Evolutionary conservation across 1,140 invertebrate genomes (phyloP), one percentile per base, ranked within the genome.

Genomic region (Steinernema feltiae): DNA sequence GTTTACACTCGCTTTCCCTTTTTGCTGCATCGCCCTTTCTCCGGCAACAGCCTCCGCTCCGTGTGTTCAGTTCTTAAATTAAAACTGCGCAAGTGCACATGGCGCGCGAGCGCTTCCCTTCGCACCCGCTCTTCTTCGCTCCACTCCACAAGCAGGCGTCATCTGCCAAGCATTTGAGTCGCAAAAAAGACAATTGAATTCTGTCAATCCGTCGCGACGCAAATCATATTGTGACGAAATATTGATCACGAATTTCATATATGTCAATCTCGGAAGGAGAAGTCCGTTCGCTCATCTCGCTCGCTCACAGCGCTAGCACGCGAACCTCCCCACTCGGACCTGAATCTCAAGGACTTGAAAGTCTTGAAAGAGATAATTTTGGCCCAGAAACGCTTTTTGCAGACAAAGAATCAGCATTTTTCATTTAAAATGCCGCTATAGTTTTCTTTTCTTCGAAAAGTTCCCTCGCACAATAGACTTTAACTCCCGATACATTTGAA

Each of bases 181-280:
- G 53, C 53, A 63, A 63, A 63, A 63, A 63, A 63, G 53, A 63
- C 53, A 63, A 63, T 63, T 63, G 53, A 63, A 63, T 63, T 63
- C 53, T 63, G 53, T 63, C 53, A 63, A 63, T 63, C 53, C 53
- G 53, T 63, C 53, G 53, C 53, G 53, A 63, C 53, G 53, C 12
- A 63, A 63, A 63, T 63, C 53, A 63, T 63, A 63, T 63, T 63
- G 53, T 63, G 53, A 3, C 53, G 53, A 63, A 63, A 63, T 63
- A 63, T 63, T 63, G 53, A 63, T 63, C 53, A 63, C 53, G 53
- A 63, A 63, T 63, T 63, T 63, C 24, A 63, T 63, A 63, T 63
- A 63, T 63, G 53, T 63, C 53, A 63, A 63, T 63, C 53, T 63
- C 53, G 24, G 53, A 63, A 63, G 24, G 7, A 63, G 53, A 12